Conservation (phyloP, 2,888 invertebrate species). For the Callyntrura sp. region DNA sequence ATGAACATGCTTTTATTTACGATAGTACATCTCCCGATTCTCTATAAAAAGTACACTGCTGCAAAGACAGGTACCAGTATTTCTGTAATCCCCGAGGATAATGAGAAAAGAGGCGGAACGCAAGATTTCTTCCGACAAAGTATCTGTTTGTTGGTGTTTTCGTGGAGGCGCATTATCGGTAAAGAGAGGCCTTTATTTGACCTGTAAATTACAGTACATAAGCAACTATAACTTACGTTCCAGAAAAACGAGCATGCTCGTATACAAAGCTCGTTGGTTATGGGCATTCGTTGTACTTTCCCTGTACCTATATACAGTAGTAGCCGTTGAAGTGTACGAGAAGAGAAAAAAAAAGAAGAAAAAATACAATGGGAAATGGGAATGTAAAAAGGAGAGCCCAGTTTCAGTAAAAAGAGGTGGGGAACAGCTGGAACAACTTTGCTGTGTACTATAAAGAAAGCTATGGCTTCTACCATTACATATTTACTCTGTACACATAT, state of each 20-base stretch:
- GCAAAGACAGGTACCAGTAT: too few species aligned
- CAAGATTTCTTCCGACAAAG: slow-evolving; percentile 34
- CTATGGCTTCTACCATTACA: not conserved
- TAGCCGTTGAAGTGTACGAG: too few species aligned
- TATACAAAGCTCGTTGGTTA: slow-evolving; percentile 49
- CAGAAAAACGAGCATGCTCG: slow-evolving; percentile 62
- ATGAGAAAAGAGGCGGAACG: slow-evolving; percentile 8
- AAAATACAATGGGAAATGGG: slow-evolving; percentile 61
- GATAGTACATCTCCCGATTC: too few species aligned
- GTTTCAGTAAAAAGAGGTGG: slow-evolving; percentile 56
- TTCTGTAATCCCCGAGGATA: not conserved
- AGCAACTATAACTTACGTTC: slow-evolving; percentile 73
- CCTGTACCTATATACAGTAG: slow-evolving; percentile 36
- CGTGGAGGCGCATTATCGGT: slow-evolving; percentile 21
- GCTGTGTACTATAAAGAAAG: not conserved
- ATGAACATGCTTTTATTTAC: too few species aligned
- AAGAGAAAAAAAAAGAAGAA: slow-evolving; percentile 12
- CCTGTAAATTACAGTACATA: slow-evolving; percentile 77
- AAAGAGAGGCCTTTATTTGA: slow-evolving; percentile 74
- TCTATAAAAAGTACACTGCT: slow-evolving; percentile 21
- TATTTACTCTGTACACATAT: not conserved
- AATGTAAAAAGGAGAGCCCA: too few species aligned
- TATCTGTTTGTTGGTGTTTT: slow-evolving; percentile 1
- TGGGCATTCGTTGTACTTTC: slow-evolving; percentile 54
- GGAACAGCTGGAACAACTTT: slow-evolving; percentile 72